A percentile compares a stretch with the other conserved stretches of the same genome.
Evolutionary conservation across 2,888 invertebrate genomes (phyloP).

Genomic region (Cylloceria caligata): DNA sequence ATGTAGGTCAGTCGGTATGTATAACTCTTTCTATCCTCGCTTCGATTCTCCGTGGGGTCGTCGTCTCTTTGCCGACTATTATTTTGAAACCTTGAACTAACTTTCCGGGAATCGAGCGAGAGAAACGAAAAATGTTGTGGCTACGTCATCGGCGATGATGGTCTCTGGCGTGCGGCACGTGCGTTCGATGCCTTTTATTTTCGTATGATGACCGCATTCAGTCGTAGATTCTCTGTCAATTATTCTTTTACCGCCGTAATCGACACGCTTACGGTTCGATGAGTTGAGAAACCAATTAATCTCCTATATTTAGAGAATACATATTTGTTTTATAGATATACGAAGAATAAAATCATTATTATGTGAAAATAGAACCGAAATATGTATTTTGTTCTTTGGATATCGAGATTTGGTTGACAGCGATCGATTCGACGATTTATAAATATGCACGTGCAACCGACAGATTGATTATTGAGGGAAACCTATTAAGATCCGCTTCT

Average conservation of each 20-base stretch:
- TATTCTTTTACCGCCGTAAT: background rate
- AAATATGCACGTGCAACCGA: too few relatives aligned
- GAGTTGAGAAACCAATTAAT: background rate
- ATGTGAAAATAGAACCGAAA: too few relatives aligned
- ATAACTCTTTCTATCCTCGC: background rate
- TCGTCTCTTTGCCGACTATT: constrained; percentile 64
- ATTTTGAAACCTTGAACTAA: constrained; percentile 73
- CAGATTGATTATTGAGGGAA: too few relatives aligned
- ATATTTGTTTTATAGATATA: too few relatives aligned
- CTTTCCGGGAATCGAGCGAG: constrained; percentile 65
- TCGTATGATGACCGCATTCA: constrained; percentile 56
- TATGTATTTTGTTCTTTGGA: too few relatives aligned
- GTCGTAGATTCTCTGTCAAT: background rate
- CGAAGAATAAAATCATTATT: too few relatives aligned
- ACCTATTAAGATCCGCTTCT: too few relatives aligned
- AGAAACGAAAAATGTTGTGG: constrained; percentile 42
- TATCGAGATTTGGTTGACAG: too few relatives aligned
- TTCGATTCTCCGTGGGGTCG: constrained; percentile 30
- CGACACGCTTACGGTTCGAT: background rate
- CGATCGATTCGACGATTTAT: too few relatives aligned
- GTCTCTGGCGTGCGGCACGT: constrained; percentile 73
- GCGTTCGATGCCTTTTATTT: constrained; percentile 73
- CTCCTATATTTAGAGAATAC: too few relatives aligned
- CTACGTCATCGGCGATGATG: background rate
- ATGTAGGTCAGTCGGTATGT: constrained; percentile 43